phyloP scores from a whole-genome alignment of 2,797 vertebrate genomes.

The Erithacus rubecula region DNA sequence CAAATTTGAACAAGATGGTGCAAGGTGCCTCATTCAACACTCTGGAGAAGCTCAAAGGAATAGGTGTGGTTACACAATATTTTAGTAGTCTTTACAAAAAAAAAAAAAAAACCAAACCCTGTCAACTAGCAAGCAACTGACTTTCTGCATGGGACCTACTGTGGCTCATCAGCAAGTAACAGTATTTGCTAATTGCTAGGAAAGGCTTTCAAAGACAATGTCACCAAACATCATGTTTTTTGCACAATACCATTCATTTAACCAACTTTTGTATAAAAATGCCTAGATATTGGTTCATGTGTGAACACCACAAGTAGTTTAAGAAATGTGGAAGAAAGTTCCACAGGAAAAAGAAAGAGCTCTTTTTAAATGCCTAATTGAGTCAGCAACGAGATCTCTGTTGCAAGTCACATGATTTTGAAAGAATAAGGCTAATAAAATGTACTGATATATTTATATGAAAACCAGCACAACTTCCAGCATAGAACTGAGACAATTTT shows the following conservation, averaged over 20 bases:
- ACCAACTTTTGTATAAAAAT: not conserved
- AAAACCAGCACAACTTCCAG: slow-evolving; percentile 16
- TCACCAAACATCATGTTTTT: not conserved
- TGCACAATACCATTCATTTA: not conserved
- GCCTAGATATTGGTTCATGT: not conserved
- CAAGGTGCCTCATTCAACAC: not conserved
- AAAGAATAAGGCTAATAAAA: slow-evolving; percentile 35
- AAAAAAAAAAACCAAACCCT: too few species aligned
- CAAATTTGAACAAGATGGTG: not conserved
- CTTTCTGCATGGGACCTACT: not conserved
- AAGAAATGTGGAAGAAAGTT: slow-evolving; percentile 20
- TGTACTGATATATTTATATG: slow-evolving; percentile 25
- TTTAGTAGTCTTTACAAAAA: not conserved
- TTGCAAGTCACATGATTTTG: not conserved
- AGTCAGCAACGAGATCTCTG: slow-evolving; percentile 38
- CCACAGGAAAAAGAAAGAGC: slow-evolving; percentile 6
- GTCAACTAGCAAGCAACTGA: not conserved
- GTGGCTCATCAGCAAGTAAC: not conserved
- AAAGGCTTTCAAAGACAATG: not conserved
- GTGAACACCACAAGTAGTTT: not conserved
- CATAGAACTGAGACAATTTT: not conserved
- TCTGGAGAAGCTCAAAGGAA: not conserved
- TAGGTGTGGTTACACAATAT: not conserved
- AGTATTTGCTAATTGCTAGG: not conserved
- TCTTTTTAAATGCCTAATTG: not conserved